phyloP scores from a whole-genome alignment of 2,888 invertebrate genomes.

The Stenchaetothrips biformis region DNA sequence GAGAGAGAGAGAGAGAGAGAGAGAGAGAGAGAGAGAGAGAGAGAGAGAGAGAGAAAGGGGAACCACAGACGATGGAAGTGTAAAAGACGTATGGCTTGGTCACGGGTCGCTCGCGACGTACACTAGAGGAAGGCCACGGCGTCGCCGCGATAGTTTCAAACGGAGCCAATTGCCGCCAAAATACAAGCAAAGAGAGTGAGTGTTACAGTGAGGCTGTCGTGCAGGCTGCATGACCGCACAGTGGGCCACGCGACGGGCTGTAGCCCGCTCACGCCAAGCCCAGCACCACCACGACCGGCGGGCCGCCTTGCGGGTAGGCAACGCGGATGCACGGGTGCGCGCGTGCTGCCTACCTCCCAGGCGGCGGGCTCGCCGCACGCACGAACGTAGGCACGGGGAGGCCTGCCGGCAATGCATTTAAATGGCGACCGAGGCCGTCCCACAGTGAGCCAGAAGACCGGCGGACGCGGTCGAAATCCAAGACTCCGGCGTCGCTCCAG shows the following conservation, averaged over 20 bases:
- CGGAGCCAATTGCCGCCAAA: too few species aligned
- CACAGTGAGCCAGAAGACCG: neutral
- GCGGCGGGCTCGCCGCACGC: neutral
- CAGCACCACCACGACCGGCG: neutral
- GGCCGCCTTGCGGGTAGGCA: neutral
- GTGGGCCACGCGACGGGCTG: too few species aligned
- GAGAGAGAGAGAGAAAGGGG: too few species aligned
- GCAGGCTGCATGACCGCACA: neutral
- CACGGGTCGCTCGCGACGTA: neutral
- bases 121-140: too few species aligned
- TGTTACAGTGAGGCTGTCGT: neutral
- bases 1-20: neutral
- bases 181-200: too few species aligned
- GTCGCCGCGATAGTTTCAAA: too few species aligned
- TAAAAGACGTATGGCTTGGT: neutral
- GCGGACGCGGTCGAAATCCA: too few species aligned
- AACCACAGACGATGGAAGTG: neutral
- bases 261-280: too few species aligned
- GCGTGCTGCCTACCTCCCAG: neutral
- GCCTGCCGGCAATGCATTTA: neutral
- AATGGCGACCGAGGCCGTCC: neutral
- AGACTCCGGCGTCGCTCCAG: too few species aligned
- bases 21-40: too few species aligned
- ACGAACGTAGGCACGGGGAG: neutral
- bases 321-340: neutral